These are phyloP conservation scores for Mechanitis mazaeus DNA, from an alignment of 2,888 invertebrate species.

Conservation along the genomic window DNA sequence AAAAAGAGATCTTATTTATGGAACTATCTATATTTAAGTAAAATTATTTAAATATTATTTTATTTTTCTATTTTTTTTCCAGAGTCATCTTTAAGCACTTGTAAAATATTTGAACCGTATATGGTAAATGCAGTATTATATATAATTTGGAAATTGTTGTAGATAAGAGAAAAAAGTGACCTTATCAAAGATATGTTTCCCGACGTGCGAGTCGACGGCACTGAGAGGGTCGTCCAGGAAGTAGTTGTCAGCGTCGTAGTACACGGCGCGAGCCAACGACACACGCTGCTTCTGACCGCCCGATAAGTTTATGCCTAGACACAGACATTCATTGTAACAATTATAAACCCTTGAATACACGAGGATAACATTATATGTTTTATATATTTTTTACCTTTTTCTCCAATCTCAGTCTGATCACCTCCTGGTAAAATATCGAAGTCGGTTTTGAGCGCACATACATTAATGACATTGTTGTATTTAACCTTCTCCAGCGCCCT, in stretches of 20 bases:
- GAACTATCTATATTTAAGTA: too few species aligned
- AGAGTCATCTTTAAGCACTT: too few species aligned
- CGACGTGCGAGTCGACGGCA: slow-evolving; percentile 98
- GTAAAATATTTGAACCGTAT: too few species aligned
- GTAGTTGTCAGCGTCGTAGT: slow-evolving; percentile 91
- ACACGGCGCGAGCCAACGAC: slow-evolving; percentile 93
- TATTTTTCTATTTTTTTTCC: too few species aligned
- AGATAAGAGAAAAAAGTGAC: slow-evolving; percentile 55
- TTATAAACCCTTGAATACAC: too few species aligned
- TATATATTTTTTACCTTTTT: slow-evolving; percentile 82
- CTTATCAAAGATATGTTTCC: slow-evolving; percentile 97
- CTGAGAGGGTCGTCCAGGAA: slow-evolving; percentile 97
- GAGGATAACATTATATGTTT: too few species aligned
- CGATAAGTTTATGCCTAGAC: slow-evolving; percentile 84
- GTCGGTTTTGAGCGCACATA: slow-evolving; percentile 94
- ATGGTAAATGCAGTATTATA: too few species aligned
- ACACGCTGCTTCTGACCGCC: slow-evolving; percentile 96
- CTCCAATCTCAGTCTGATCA: slow-evolving; percentile 98
- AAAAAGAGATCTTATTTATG: too few species aligned
- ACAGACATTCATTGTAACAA: too few species aligned
- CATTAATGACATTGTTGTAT: slow-evolving; percentile 89
- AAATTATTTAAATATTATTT: too few species aligned
- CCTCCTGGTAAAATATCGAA: slow-evolving; percentile 96
- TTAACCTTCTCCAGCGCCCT: slow-evolving; percentile 80
- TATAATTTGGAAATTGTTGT: too few species aligned